Base-by-base conservation (phyloP, 2,113 vertebrate species). In the Antigone vipio region DNA sequence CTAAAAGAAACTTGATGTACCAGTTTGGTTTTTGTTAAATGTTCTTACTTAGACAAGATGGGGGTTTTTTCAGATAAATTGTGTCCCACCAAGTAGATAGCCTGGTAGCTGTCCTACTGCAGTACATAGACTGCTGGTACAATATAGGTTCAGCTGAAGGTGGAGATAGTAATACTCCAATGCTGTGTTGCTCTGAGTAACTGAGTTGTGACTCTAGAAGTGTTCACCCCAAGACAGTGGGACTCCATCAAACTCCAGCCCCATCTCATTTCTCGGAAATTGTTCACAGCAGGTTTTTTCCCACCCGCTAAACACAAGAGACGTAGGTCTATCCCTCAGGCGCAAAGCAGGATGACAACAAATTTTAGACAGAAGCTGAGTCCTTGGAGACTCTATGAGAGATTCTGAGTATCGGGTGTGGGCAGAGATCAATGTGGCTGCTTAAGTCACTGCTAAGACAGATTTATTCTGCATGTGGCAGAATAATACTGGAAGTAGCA, bases 381-480 rank as follows among this genome's bases (percentile, higher is more conserved):
- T 21, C 85, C 80, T 71, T 45, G 69, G 85, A 93, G 95, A 29
- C 60, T 49, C 20, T 50, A 80, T 13, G 73, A 94, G 92, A 77
- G 42, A 56, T 20, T 90, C 95, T 86, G 89, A 89, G 17, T 73
- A 92, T 74, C 77, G 83, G 93, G 76, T 21, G 42, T 42, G 80
- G 79, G 93, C 62, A 93, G 67, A 80, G 78, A 95, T 95, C 73
- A 82, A 34, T 69, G 87, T 32, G 66, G 75, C 75, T 63, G 40
- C 88, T 94, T 89, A 75, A 90, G 92, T 92, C 79, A 76, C 88
- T 29, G 68, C 68, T 38, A 6, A 73, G 74, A 38, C 66, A 87
- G 75, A 82, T 79, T 79, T 89, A 81, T 91, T 88, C 66, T 35
- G 40, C 5, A 4, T 15, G 64, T 49, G 24, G 76, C 93, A 84